Evolutionary conservation across 1,140 invertebrate genomes (phyloP), one percentile per base, ranked within the genome.

Genomic region (Dreissena rostriformis): DNA sequence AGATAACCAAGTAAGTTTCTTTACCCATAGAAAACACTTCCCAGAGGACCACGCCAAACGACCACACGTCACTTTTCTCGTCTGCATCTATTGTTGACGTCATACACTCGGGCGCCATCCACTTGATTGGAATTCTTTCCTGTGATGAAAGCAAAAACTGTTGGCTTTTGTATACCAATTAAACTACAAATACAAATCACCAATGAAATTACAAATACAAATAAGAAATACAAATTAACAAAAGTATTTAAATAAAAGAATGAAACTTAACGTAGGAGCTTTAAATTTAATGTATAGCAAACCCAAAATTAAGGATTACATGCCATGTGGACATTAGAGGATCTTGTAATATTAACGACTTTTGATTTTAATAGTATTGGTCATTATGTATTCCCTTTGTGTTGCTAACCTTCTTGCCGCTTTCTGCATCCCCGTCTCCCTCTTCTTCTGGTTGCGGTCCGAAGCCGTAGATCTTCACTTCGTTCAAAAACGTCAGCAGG

Each of bases 401-500:
- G 19, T 57, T 14, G 12, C 53, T 67, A 17, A 75, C 73, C 73
- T 75, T 57, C 53, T 57, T 75, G 19, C 55, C 53, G n/a, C 12
- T 19, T 22, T 75, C 51, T 17, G 14, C 73, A n/a, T 75, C 73
- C 0, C 65, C 67, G 14, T 76, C 83, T n/a, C 61, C 61, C 0
- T 67, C 73, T 14, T 72, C 65, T 12, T 1, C 49, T n/a, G 19
- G 53, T 65, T 76, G 22, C 12, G 84, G 86, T 26, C 86, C 98
- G 93, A 99, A 99, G 93, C 99, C 98, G 0, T 97, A 97, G 88
- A 99, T 99, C 94, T 99, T 99, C 67, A 90, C 86, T 8, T 88
- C 83, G 90, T 96, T 97, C 90, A 98, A 96, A 87, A 97, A 97
- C 82, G 97, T 96, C 11, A 99, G 97, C 0, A 99, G 95, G 19